Percentiles rank a stretch among this genome's conserved stretches.
phyloP scores from a whole-genome alignment of 2,888 invertebrate species.

The Pseudococcus jackbeardsleyi region DNA sequence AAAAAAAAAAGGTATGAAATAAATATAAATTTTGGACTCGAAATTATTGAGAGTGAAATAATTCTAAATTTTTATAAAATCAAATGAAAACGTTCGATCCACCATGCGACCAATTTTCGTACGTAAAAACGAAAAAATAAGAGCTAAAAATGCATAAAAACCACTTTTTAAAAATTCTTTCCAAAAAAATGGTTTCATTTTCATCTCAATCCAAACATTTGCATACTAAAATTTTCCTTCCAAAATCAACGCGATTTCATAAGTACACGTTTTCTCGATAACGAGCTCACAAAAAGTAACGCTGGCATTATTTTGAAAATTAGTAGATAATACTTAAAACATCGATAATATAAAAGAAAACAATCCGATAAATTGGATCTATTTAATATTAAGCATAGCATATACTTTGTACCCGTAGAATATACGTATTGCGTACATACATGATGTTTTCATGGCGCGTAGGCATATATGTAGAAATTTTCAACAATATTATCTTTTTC shows the following conservation, averaged over 20 bases:
- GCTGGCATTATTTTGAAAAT: background rate
- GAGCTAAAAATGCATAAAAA: no score
- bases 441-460: background rate
- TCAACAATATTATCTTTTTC: conserved; percentile 1
- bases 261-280: background rate
- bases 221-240: background rate
- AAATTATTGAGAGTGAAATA: no score
- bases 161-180: background rate
- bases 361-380: background rate
- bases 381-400: background rate
- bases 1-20: no score
- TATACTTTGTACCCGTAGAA: background rate
- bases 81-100: no score
- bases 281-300: background rate
- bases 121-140: no score
- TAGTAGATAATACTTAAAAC: background rate
- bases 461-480: background rate
- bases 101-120: no score
- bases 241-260: background rate
- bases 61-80: no score
- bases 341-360: background rate
- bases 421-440: no score
- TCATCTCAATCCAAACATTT: background rate
- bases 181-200: background rate
- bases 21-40: no score